Conservation (phyloP, 2,888 invertebrate genomes). For the Apantesis nais region DNA sequence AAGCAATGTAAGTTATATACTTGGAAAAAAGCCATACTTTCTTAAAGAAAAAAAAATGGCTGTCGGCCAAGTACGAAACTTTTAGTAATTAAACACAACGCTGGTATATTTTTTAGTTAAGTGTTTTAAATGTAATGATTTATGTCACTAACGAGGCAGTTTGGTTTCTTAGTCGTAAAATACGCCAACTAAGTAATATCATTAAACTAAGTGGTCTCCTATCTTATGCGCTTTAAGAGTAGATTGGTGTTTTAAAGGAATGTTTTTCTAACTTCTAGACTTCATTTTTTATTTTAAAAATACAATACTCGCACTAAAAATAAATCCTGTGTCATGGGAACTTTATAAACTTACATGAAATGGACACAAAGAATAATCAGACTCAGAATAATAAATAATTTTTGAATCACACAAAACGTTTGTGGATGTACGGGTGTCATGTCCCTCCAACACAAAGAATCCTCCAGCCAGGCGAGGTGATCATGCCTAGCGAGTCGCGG, state of each 20-base stretch:
- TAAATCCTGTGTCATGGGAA: too few species aligned
- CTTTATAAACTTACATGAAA: too few species aligned
- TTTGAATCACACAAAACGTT: too few species aligned
- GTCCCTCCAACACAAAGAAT: too few species aligned
- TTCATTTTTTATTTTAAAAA: too few species aligned
- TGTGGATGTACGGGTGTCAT: too few species aligned
- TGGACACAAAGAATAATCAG: too few species aligned
- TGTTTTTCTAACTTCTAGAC: background rate
- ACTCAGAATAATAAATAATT: too few species aligned
- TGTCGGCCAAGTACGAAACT: slow-evolving; percentile 26
- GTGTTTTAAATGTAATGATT: slow-evolving; percentile 16
- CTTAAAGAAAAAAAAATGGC: slow-evolving; percentile 9
- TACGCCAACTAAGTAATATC: background rate
- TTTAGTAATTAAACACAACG: slow-evolving; percentile 32
- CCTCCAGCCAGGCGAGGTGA: too few species aligned
- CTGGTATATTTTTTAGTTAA: slow-evolving; percentile 19
- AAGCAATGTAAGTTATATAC: background rate
- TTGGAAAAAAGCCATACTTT: background rate
- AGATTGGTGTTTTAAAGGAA: background rate
- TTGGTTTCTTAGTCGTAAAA: background rate
- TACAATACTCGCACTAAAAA: too few species aligned
- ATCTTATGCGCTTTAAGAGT: background rate
- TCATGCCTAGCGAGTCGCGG: too few species aligned
- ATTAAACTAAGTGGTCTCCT: background rate
- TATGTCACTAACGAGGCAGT: slow-evolving; percentile 1